Evolutionary conservation across 1,140 invertebrate species (phyloP), one percentile per base, ranked within the genome.

Genomic region (Holcopasites calliopsidis): DNA sequence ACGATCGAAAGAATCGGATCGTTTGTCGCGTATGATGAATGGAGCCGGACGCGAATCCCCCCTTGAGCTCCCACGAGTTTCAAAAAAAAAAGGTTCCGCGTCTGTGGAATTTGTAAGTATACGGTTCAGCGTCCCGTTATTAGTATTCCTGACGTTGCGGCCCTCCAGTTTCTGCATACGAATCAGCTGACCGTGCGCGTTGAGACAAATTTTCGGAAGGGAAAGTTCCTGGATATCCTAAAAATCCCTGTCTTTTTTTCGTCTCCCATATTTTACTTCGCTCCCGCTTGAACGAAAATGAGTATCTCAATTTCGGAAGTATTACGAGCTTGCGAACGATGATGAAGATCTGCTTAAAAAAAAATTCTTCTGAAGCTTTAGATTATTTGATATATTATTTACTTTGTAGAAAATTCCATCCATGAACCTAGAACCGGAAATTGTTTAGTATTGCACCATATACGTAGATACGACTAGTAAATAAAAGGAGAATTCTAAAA

Each of bases 121-220:
- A 18, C 58, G 62, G 44, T 79, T 61, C 65, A 62, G 52, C 50
- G 71, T 72, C 35, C 33, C 8, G 60, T 66, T 68, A 76, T 82
- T 77, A 58, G 73, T 77, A 82, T 82, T 82, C 80, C 44, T 57
- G 47, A 28, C 50, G 68, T 23, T 44, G 44, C 40, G n/a, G 7
- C 5, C 26, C 21, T 49, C 16, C 55, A 10, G 44, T 64, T 28
- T 26, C 47, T 40, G 80, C 80, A 82, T 82, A 81, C 74, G 40
- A 82, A 82, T 80, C 52, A 58, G 42, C 7, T 11, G 54, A 38
- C 26, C 52, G 47, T 40, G 66, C 64, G 44, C 38, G 68, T 38
- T 49, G 66, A 61, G 73, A 71, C 60, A 50, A 72, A 68, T 75
- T 73, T 68, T 33, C 11, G 74, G 60, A 69, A 72, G 80, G 77